phyloP scores from a whole-genome alignment of 2,888 invertebrate genomes.

The Amphipoea lucens region DNA sequence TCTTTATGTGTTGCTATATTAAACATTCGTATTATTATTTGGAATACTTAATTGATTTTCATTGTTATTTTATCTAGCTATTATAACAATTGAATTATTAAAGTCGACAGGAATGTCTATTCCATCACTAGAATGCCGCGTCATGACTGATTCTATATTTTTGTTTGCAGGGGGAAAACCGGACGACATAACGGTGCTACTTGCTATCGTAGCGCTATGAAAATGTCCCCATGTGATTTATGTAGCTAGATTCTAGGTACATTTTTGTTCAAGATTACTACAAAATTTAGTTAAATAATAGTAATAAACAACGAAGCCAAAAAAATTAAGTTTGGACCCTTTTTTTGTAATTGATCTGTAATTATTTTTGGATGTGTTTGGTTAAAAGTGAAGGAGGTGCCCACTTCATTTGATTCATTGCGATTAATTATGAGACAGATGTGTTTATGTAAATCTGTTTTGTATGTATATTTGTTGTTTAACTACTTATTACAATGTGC shows the following conservation, averaged over 20 bases:
- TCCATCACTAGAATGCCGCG: neutral
- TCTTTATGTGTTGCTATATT: neutral
- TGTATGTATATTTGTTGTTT: constrained; percentile 61
- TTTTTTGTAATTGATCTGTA: constrained; percentile 57
- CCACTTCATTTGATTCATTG: constrained; percentile 52
- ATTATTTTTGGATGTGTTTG: constrained; percentile 51
- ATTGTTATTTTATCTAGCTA: neutral
- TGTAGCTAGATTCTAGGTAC: constrained; percentile 78
- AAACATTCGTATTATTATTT: neutral
- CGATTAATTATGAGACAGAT: constrained; percentile 46
- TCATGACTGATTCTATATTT: constrained; percentile 63
- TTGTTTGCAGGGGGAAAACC: constrained; percentile 97
- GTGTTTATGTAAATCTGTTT: constrained; percentile 55
- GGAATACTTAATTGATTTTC: neutral
- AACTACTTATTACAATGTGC: constrained; percentile 54
- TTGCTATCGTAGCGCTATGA: constrained; percentile 97
- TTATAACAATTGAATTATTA: neutral
- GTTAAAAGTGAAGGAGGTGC: constrained; percentile 64
- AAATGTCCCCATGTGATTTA: constrained; percentile 84
- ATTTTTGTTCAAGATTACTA: constrained; percentile 76
- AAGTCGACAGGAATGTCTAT: constrained; percentile 2
- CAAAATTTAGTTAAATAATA: constrained; percentile 80
- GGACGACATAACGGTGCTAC: constrained; percentile 99
- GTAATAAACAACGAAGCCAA: constrained; percentile 85
- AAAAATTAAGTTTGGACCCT: constrained; percentile 63